Evolutionary conservation across 2,888 invertebrate species (phyloP).

Genomic region (Muschampia plurimacula): DNA sequence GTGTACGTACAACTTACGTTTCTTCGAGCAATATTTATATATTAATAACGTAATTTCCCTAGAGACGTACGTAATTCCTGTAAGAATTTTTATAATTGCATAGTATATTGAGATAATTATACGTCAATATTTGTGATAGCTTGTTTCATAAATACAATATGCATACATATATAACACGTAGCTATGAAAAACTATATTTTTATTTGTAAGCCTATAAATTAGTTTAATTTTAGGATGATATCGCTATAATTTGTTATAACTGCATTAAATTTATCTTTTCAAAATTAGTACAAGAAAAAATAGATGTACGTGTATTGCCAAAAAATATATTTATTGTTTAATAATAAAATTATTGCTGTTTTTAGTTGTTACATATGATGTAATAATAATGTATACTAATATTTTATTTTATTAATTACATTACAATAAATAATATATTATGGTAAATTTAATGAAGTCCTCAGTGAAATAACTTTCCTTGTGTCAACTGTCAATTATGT

Average conservation of each 20-base stretch:
- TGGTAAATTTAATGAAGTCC: not conserved
- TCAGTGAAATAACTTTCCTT: conserved; percentile 4
- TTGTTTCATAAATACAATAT: not conserved
- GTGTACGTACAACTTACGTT: not conserved
- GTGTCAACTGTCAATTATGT: conserved; percentile 21
- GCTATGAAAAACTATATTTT: not conserved
- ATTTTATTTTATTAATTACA: no score
- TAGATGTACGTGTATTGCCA: not conserved
- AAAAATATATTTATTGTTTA: no score
- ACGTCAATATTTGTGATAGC: conserved; percentile 14
- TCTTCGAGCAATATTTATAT: not conserved
- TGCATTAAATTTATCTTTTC: not conserved
- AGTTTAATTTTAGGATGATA: not conserved
- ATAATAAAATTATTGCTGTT: no score
- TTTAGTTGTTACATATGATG: not conserved
- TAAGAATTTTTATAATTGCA: not conserved
- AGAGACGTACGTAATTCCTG: not conserved
- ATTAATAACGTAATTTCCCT: not conserved
- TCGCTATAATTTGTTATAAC: not conserved
- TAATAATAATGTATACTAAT: no score
- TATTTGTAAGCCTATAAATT: not conserved
- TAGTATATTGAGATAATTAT: not conserved
- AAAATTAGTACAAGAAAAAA: not conserved
- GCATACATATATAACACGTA: not conserved
- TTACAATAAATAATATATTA: not conserved